phyloP scores from a whole-genome alignment of 2,113 vertebrate species.

The Caloenas nicobarica region DNA sequence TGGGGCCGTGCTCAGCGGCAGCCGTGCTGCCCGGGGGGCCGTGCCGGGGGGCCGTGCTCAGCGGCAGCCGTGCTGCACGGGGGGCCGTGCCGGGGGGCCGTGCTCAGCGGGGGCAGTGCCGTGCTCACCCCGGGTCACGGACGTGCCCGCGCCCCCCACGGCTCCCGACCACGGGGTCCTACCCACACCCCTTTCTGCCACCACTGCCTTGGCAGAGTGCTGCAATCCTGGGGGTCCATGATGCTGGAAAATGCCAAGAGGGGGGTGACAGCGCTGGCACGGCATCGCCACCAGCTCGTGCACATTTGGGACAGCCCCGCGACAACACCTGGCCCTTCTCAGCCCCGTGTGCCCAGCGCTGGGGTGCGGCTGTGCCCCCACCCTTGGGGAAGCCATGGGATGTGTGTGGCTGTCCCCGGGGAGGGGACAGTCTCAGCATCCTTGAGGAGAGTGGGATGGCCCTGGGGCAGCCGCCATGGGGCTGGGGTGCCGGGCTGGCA shows the following conservation, averaged over 20 bases:
- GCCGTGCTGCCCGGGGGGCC: no score
- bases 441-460: background rate
- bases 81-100: background rate
- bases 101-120: background rate
- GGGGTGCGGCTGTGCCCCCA: background rate
- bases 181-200: no score
- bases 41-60: no score
- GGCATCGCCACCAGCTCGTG: background rate
- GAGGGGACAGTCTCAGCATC: background rate
- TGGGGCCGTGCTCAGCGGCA: background rate
- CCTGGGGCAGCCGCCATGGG: background rate
- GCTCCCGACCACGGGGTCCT: background rate
- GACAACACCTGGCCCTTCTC: background rate
- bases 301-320: fast-evolving
- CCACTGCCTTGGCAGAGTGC: fast-evolving
- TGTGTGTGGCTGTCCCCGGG: fast-evolving
- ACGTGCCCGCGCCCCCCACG: fast-evolving
- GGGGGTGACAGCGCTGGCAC: fast-evolving
- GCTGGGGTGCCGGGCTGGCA: background rate
- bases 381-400: fast-evolving
- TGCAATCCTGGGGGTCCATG: background rate
- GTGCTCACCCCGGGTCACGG: background rate
- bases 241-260: background rate
- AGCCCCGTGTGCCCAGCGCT: fast-evolving
- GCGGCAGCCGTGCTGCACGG: no score